Percentiles rank a stretch among this genome's conserved stretches.
These are phyloP conservation scores for Peromyscus polionotus DNA, from an alignment of 2,113 vertebrate species.

Conservation along the genomic window DNA sequence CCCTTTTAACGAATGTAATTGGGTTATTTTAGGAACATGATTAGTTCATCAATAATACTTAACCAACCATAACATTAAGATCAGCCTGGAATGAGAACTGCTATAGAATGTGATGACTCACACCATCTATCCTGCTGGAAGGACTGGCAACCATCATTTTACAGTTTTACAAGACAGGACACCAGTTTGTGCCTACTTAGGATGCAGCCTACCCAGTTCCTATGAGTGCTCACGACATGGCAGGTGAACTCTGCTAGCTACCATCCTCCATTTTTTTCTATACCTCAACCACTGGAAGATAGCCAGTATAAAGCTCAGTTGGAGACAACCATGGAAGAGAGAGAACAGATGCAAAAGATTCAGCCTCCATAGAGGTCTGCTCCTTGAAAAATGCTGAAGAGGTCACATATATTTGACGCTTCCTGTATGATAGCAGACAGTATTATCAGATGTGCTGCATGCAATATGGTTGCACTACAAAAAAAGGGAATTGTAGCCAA, in stretches of 20 bases:
- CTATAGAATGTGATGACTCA: constrained; percentile 67
- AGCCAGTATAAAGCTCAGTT: constrained; percentile 72
- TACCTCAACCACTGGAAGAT: constrained; percentile 74
- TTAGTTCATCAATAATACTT: constrained; percentile 74
- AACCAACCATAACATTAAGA: constrained; percentile 76
- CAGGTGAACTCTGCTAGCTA: constrained; percentile 59
- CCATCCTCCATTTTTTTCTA: constrained; percentile 71
- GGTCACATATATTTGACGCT: background rate
- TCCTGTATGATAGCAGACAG: background rate
- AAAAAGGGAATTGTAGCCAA: background rate
- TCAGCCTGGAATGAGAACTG: constrained; percentile 62
- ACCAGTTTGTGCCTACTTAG: constrained; percentile 63
- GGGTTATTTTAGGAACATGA: constrained; percentile 76
- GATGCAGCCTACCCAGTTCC: constrained; percentile 49
- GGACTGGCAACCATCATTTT: constrained; percentile 67
- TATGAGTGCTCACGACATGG: constrained; percentile 59
- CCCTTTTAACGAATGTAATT: constrained; percentile 79
- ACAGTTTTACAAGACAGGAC: constrained; percentile 63
- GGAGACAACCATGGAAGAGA: background rate
- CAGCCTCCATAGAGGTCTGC: background rate
- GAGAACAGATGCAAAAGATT: background rate
- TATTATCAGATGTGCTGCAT: background rate
- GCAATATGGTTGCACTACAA: background rate
- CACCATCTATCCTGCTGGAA: constrained; percentile 66
- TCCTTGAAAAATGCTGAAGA: background rate